These are phyloP conservation scores for Aleiodes testaceus DNA, from an alignment of 2,888 invertebrate species.

Conservation along the genomic window DNA sequence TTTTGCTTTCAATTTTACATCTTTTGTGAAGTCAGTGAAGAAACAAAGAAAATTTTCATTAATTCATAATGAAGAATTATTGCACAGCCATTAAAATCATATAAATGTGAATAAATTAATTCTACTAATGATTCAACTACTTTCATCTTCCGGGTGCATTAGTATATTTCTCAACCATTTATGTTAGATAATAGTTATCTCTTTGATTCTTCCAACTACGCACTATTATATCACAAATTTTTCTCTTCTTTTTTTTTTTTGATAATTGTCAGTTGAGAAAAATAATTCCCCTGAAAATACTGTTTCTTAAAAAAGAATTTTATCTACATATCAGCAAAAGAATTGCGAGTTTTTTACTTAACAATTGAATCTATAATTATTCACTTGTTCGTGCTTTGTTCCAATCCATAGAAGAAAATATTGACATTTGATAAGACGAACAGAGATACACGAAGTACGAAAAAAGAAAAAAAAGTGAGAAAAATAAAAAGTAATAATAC, in stretches of 20 bases:
- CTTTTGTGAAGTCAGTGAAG: not conserved
- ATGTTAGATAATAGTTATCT: slow-evolving; percentile 22
- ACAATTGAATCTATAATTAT: not conserved
- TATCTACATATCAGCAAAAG: too few relatives aligned
- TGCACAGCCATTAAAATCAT: not conserved
- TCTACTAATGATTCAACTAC: slow-evolving; percentile 1
- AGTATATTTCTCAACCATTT: slow-evolving; percentile 26
- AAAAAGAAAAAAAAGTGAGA: slow-evolving; percentile 23
- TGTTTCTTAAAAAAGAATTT: too few relatives aligned
- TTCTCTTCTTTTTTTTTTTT: too few relatives aligned
- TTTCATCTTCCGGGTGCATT: slow-evolving; percentile 22
- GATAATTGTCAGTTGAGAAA: too few relatives aligned
- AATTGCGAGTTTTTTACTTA: not conserved
- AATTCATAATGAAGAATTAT: not conserved
- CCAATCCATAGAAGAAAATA: slow-evolving; percentile 21
- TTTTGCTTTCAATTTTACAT: not conserved
- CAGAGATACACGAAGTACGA: slow-evolving; percentile 8
- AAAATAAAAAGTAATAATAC: not conserved
- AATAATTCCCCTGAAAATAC: too few relatives aligned
- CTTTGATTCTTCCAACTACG: not conserved
- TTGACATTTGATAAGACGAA: slow-evolving; percentile 35
- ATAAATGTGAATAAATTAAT: slow-evolving; percentile 2
- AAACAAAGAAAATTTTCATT: not conserved
- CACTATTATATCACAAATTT: too few relatives aligned
- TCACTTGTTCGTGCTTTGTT: slow-evolving; percentile 20